Percentiles rank a stretch among this genome's conserved stretches.
phyloP scores from a whole-genome alignment of 2,113 vertebrate species.

The Centropus bengalensis region DNA sequence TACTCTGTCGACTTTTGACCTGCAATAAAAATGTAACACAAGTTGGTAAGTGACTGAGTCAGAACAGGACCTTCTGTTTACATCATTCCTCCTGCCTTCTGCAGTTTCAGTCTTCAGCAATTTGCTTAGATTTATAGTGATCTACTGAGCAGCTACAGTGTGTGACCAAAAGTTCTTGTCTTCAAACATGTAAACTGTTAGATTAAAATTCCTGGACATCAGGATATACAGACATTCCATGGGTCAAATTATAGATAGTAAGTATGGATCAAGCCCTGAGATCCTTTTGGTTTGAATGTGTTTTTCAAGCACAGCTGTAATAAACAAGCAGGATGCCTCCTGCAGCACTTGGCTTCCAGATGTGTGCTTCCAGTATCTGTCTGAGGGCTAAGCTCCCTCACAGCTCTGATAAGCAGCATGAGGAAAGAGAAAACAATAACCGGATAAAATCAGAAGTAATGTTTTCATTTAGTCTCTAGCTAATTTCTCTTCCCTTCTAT shows the following conservation, averaged over 20 bases:
- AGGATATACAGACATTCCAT: background rate
- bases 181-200: background rate
- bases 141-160: background rate
- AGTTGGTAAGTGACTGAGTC: conserved; percentile 61
- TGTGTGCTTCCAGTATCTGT: background rate
- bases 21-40: conserved; percentile 51
- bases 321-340: background rate
- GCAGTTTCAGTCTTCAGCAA: conserved; percentile 8
- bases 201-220: conserved; percentile 26
- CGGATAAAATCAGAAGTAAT: background rate
- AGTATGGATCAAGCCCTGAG: background rate
- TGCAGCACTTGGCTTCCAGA: background rate
- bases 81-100: conserved; percentile 49
- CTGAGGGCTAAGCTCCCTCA: background rate
- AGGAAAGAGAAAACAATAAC: background rate
- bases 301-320: background rate
- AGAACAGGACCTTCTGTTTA: conserved; percentile 69
- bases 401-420: background rate
- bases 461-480: background rate
- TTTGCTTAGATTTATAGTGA: conserved; percentile 31
- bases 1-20: conserved; percentile 63
- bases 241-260: background rate
- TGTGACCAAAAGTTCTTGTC: background rate
- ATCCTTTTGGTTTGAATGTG: background rate
- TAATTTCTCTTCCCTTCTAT: background rate